Base-by-base conservation (phyloP, 2,797 vertebrate genomes). In the Sparidentex hasta region DNA sequence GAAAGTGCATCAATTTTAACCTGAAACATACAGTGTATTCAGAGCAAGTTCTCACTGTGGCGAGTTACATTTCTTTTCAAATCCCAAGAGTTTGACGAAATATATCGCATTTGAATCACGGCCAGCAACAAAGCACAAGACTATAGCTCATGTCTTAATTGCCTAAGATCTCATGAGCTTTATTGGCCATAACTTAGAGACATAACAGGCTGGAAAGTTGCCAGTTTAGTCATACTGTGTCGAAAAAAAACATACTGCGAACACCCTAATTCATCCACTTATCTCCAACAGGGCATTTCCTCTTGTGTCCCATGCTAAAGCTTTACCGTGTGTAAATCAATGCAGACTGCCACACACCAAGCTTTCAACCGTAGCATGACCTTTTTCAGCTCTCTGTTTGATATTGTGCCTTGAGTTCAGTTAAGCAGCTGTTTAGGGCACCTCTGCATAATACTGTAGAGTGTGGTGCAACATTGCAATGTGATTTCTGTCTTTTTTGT, bases 1-100 rank as follows among this genome's bases (percentile, higher is more conserved):
- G 17, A 74, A 57, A 43, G 47, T 13, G 0, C n/a, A 16, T 1
- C 56, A 61, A 84, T 84, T 77, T 55, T 74, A 59, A 33, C 18
- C 16, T 20, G 29, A 50, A 67, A 70, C 55, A 12, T 29, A 52
- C 27, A 33, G 27, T 27, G 4, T 27, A 27, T 27, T 27, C 27
- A 4, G 0, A 27, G 27, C 17, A 44, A 17, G 21, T 33, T 51
- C 61, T 41, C 14, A 17, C 20, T 74, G 20, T 43, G 65, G 55
- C 25, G 33, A 48, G 51, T 61, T 54, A 20, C 20, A 38, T 20
- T 65, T 79, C 29, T 64, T 51, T 80, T 44, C 3, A 65, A 76
- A 79, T 58, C 27, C 43, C 1, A 8, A 25, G 44, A 74, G 63
- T 50, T 71, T n/a, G 66, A 72, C 44, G 18, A 64, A 61, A 66